Base-by-base conservation (phyloP, 2,113 vertebrate genomes). In the Pseudopipra pipra region DNA sequence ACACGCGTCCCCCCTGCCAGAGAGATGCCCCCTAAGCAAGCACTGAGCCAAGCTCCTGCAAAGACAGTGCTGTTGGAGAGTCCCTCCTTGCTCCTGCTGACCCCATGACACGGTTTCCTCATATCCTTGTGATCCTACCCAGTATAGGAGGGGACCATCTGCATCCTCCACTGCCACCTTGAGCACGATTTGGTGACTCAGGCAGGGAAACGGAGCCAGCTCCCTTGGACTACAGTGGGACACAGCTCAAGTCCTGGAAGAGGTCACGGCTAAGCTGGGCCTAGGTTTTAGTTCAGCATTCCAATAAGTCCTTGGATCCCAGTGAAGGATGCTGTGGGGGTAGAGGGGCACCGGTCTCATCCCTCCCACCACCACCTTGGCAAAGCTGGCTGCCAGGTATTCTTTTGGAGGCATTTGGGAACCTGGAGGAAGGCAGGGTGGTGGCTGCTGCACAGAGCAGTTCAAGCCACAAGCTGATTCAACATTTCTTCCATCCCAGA, bases 341-440 rank as follows among this genome's bases (percentile, higher is more conserved):
- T 0, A 0, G 20, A 85, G 54, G 15, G 39, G 56, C 39, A 49
- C 13, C 0, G 1, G 7, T 28, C 21, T 54, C 12, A 15, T 10
- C 47, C 33, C 51, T 31, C 16, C 18, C 18, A 5, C 12, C 37
- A 22, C 15, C 46, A 44, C 16, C 28, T 44, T 28, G 24, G 43
- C 47, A 52, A n/a, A 76, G 74, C 54, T 59, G 56, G 43, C 54
- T 54, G 58, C n/a, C n/a, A 47, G 28, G 27, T 52, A 25, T 18
- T 20, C 4, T 41, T 67, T 7, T 35, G 43, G 76, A 78, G 52
- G 43, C 39, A 33, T 46, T 17, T 55, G 41, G n/a, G 67, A 83
- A 62, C 23, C 24, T 4, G 4, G 13, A 85, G 71, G 47, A 62
- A 49, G 55, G 55, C 19, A 35, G 39, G 8, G n/a, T 39, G 35